phyloP scores from a whole-genome alignment of 1,140 invertebrate species.

The Bombus pascuorum region DNA sequence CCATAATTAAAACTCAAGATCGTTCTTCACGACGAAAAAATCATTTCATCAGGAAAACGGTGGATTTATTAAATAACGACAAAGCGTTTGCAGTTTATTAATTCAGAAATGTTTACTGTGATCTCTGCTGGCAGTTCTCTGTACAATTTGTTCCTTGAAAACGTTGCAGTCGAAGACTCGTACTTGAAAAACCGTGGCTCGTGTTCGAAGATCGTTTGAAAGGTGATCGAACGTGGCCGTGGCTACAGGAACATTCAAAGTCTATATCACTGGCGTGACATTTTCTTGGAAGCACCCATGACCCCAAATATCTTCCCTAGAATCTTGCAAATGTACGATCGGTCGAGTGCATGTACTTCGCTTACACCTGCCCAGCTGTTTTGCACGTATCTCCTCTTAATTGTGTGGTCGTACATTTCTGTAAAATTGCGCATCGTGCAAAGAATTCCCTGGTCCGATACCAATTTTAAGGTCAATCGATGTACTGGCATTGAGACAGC shows the following conservation, averaged over 20 bases:
- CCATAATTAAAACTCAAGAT: background rate
- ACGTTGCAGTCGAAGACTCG: background rate
- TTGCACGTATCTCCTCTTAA: constrained; percentile 24
- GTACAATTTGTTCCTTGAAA: background rate
- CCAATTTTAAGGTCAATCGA: constrained; percentile 7
- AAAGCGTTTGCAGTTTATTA: background rate
- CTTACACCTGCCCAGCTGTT: constrained; percentile 13
- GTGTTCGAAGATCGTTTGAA: constrained; percentile 21
- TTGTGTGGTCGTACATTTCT: background rate
- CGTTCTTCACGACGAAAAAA: background rate
- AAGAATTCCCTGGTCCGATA: background rate
- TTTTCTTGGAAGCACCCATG: constrained; percentile 60
- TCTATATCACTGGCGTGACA: constrained; percentile 61
- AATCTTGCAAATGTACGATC: constrained; percentile 49
- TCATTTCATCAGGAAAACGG: too few species aligned
- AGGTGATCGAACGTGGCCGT: constrained; percentile 55
- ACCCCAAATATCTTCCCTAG: constrained; percentile 61
- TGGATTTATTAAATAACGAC: background rate
- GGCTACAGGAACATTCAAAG: constrained; percentile 51
- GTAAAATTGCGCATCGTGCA: background rate
- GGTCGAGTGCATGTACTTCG: constrained; percentile 17
- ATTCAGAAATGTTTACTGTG: background rate
- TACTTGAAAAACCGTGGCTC: constrained; percentile 6
- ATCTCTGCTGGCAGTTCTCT: background rate
- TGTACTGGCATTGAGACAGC: constrained; percentile 59